These are phyloP conservation scores for Eonycteris spelaea DNA, from an alignment of 2,113 vertebrate species.

Conservation along the genomic window DNA sequence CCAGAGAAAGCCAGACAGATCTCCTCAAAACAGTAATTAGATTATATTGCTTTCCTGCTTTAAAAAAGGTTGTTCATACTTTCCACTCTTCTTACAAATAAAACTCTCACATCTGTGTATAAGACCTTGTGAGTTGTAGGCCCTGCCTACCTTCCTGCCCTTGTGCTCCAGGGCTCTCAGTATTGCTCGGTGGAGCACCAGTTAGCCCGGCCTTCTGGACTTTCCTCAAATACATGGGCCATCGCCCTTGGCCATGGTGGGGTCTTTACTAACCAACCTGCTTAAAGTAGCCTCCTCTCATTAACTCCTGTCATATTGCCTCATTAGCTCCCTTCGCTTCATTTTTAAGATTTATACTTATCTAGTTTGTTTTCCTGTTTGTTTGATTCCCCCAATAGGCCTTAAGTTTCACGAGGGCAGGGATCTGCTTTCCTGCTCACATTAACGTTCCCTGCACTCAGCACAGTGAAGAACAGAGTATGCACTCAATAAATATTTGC, in stretches of 20 bases:
- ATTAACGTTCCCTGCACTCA: background rate
- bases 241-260: too few species aligned
- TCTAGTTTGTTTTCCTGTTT: background rate
- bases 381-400: background rate
- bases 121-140: background rate
- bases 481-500: background rate
- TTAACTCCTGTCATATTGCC: background rate
- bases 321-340: background rate
- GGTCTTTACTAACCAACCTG: background rate
- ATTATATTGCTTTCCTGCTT: background rate
- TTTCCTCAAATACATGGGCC: background rate
- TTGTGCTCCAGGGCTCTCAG: too few species aligned
- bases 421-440: background rate
- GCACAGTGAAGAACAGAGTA: background rate
- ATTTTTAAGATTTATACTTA: background rate
- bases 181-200: too few species aligned
- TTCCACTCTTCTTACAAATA: background rate
- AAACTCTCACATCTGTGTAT: background rate
- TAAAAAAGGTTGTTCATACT: background rate
- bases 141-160: background rate
- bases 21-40: background rate
- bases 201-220: background rate
- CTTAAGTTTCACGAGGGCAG: background rate
- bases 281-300: background rate
- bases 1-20: background rate